Percentiles rank a stretch among this genome's conserved stretches.
Evolutionary conservation across 2,888 invertebrate genomes (phyloP).

Genomic region (Theretra japonica): DNA sequence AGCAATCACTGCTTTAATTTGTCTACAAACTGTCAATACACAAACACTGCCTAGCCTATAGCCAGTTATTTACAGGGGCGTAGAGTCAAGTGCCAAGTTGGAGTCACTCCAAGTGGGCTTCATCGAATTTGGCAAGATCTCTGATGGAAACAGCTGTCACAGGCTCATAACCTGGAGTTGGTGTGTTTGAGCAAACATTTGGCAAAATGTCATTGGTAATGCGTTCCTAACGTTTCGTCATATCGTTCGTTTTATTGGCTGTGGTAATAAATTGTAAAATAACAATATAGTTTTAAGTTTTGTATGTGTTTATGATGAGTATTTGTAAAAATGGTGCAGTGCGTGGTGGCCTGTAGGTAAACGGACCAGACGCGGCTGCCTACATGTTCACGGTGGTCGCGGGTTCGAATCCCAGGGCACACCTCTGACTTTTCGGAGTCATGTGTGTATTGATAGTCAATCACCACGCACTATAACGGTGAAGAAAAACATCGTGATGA

Average conservation of each 20-base stretch:
- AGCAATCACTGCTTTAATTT: background rate
- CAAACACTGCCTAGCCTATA: constrained; percentile 41
- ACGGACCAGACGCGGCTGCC: no score
- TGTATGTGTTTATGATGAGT: no score
- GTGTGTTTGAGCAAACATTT: constrained; percentile 28
- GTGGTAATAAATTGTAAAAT: background rate
- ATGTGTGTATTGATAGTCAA: no score
- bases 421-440: no score
- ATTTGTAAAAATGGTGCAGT: no score
- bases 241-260: background rate
- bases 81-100: constrained; percentile 75
- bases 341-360: no score
- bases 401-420: no score
- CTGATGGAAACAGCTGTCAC: constrained; percentile 71
- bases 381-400: no score
- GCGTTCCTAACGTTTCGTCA: background rate
- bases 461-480: no score
- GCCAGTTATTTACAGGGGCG: constrained; percentile 71
- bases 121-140: constrained; percentile 78
- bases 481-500: no score
- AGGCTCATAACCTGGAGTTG: constrained; percentile 39
- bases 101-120: constrained; percentile 71
- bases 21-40: constrained; percentile 12
- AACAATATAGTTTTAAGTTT: no score
- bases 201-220: constrained; percentile 30